phyloP scores from a whole-genome alignment of 2,113 vertebrate genomes.

The Dascyllus trimaculatus region DNA sequence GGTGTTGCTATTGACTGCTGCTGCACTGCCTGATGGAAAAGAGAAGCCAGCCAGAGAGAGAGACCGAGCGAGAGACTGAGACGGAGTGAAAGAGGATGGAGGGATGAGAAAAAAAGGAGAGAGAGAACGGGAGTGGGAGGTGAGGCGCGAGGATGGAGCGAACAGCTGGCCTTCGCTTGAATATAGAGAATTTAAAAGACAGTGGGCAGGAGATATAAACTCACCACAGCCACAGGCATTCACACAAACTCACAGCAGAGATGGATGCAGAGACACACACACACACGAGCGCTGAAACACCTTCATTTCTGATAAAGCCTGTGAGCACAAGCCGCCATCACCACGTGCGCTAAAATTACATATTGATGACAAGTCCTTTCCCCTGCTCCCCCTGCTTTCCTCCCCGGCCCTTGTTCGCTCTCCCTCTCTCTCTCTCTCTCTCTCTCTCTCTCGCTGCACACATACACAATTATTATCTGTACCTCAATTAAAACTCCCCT shows the following conservation, averaged over 20 bases:
- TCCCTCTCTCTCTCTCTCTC: slow-evolving; percentile 25
- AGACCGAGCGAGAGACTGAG: slow-evolving; percentile 20
- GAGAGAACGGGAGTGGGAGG: slow-evolving; percentile 52
- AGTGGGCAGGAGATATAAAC: slow-evolving; percentile 62
- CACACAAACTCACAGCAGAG: slow-evolving; percentile 22
- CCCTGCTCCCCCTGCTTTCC: slow-evolving; percentile 1
- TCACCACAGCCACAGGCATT: slow-evolving; percentile 52
- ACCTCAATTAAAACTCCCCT: slow-evolving; percentile 67
- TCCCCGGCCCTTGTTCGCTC: slow-evolving; percentile 2
- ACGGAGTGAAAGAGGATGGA: slow-evolving; percentile 39
- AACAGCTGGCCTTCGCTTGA: slow-evolving; percentile 74
- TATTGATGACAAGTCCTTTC: slow-evolving; percentile 59
- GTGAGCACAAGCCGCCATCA: slow-evolving; percentile 31
- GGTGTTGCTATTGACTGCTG: slow-evolving; percentile 72
- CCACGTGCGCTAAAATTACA: slow-evolving; percentile 44
- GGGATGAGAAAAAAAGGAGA: slow-evolving; percentile 34
- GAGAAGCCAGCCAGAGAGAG: slow-evolving; percentile 43
- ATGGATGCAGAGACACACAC: background rate
- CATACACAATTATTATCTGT: slow-evolving; percentile 51
- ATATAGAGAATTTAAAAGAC: slow-evolving; percentile 68
- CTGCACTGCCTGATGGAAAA: slow-evolving; percentile 71
- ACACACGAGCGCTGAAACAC: slow-evolving; percentile 18
- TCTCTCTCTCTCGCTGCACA: slow-evolving; percentile 4
- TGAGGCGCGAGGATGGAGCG: slow-evolving; percentile 48
- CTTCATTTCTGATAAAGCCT: slow-evolving; percentile 42